Base-by-base conservation (phyloP, 2,888 invertebrate genomes). In the Notodonta ziczac region DNA sequence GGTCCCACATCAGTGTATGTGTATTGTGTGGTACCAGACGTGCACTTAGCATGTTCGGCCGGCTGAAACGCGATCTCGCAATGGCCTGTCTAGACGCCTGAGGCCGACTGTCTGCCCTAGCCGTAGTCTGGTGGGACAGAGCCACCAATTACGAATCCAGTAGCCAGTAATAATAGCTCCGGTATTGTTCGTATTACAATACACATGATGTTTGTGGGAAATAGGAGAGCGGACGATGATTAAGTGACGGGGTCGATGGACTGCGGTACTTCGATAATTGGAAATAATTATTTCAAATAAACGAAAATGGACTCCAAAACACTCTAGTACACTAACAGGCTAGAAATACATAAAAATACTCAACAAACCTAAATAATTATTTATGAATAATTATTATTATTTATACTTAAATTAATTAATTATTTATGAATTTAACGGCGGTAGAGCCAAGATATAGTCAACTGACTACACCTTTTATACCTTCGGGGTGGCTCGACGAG, bases 61-160 rank as follows among this genome's bases (percentile, higher is more conserved):
- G 86, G 83, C 86, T 88, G 91, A 89, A 91, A 91, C 91, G 89
- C 89, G 91, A 92, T 89, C 90, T 85, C 86, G 84, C 89, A 84
- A 80, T 81, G 83, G 84, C 73, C 84, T 81, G 89, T 90, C 91
- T 90, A 90, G 91, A 91, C 89, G 79, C 79, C 85, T 84, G 84
- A 84, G 85, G 86, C 88, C 79, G 85, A 72, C 84, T 80, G 89
- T 87, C 88, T 87, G 81, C 83, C 77, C 80, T 83, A 83, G 83
- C 80, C 80, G 67, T 70, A 69, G 75, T 76, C 77, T 74, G 83
- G 81, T 84, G 84, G 81, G 73, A 83, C 82, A 83, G 86, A 85
- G 84, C 86, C 80, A 84, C 84, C 86, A 88, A 88, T 89, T 88
- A 89, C 77, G 81, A 79, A 68, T 68, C 74, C 77, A 79, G 74